These are phyloP conservation scores for Agriotes lineatus DNA, from an alignment of 2,888 invertebrate genomes.

Conservation along the genomic window DNA sequence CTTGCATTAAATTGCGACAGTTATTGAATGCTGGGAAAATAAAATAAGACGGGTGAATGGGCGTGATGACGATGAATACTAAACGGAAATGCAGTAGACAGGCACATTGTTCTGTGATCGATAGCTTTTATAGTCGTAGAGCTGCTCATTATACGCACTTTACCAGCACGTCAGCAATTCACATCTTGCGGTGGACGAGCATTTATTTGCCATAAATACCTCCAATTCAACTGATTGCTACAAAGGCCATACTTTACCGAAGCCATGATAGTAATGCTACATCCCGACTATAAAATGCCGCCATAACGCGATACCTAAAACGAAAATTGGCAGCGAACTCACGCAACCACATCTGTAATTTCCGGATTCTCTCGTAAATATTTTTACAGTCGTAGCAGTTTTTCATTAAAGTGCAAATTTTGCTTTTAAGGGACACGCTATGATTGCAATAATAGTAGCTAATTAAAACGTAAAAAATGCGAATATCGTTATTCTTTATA, in stretches of 20 bases:
- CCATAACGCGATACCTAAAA: too few species aligned
- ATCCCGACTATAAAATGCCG: too few species aligned
- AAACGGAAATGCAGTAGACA: conserved; percentile 44
- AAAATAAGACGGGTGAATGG: conserved; percentile 47
- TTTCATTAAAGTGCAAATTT: too few species aligned
- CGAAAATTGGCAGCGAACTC: too few species aligned
- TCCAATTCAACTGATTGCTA: not conserved
- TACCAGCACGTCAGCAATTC: not conserved
- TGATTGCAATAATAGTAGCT: too few species aligned
- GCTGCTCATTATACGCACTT: conserved; percentile 22
- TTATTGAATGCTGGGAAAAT: conserved; percentile 49
- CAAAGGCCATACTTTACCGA: not conserved
- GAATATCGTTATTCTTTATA: too few species aligned
- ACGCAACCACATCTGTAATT: too few species aligned
- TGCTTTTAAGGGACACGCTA: too few species aligned
- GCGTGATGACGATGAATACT: conserved; percentile 46
- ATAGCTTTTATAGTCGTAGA: conserved; percentile 44
- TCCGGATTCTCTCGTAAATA: too few species aligned
- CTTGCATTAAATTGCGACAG: conserved; percentile 29
- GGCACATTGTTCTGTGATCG: conserved; percentile 48
- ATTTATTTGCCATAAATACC: not conserved
- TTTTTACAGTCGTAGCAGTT: too few species aligned
- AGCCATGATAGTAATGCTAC: too few species aligned
- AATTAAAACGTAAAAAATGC: too few species aligned
- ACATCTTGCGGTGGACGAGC: conserved; percentile 6